Percentiles rank a stretch among this genome's conserved stretches.
Conservation (phyloP, 2,797 vertebrate species). For the Silurus aristotelis region DNA sequence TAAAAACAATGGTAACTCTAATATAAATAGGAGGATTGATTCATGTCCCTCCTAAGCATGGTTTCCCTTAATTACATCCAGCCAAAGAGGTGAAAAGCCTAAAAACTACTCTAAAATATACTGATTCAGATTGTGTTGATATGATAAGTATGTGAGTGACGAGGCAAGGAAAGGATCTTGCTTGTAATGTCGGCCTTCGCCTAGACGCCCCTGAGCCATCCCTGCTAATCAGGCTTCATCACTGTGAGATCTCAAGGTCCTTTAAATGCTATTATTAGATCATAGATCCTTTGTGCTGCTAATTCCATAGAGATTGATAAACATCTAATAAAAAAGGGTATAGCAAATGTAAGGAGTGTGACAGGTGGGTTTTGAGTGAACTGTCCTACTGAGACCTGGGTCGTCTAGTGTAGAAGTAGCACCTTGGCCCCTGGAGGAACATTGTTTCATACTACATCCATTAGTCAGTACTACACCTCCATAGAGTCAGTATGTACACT, state of each 20-base stretch:
- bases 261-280: slow-evolving; percentile 77
- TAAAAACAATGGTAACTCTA: background rate
- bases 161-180: slow-evolving; percentile 47
- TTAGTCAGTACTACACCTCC: too few relatives aligned
- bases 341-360: slow-evolving; percentile 67
- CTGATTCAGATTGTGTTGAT: slow-evolving; percentile 32
- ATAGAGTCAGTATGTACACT: background rate
- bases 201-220: slow-evolving; percentile 69
- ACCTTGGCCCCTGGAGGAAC: too few relatives aligned
- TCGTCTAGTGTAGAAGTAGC: background rate
- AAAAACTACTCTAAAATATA: slow-evolving; percentile 29
- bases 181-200: slow-evolving; percentile 72
- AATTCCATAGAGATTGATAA: slow-evolving; percentile 78
- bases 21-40: background rate
- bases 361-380: slow-evolving; percentile 33
- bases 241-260: slow-evolving; percentile 72
- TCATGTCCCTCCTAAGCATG: background rate
- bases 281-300: slow-evolving; percentile 67
- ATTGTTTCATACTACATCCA: background rate
- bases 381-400: background rate
- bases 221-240: slow-evolving; percentile 71
- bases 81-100: slow-evolving; percentile 5
- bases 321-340: slow-evolving; percentile 75
- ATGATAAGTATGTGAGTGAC: slow-evolving; percentile 32
- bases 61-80: background rate